Conservation (phyloP, 2,888 invertebrate genomes). For the Plebejus argus region DNA sequence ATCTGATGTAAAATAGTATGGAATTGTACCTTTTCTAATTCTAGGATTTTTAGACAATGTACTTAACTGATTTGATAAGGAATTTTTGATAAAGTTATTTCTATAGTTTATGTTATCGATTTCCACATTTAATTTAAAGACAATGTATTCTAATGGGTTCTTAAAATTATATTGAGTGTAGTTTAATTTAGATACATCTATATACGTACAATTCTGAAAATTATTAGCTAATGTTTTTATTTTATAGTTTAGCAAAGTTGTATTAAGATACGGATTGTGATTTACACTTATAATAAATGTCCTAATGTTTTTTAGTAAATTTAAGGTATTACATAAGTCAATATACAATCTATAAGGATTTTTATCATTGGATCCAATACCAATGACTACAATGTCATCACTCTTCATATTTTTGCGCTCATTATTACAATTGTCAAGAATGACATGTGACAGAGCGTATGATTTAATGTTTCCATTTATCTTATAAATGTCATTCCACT, state of each 20-base stretch:
- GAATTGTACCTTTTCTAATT: too few relatives aligned
- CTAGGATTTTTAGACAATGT: too few relatives aligned
- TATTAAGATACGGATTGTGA: conserved; percentile 8
- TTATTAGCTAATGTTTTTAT: neutral
- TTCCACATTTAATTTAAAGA: neutral
- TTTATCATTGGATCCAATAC: conserved; percentile 10
- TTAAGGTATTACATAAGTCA: conserved; percentile 12
- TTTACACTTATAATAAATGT: conserved; percentile 22
- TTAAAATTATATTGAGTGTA: neutral
- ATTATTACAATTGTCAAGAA: conserved; percentile 5
- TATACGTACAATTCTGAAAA: neutral
- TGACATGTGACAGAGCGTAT: neutral
- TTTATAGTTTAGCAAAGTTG: neutral
- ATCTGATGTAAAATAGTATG: too few relatives aligned
- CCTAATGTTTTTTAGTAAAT: conserved; percentile 1
- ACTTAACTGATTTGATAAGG: too few relatives aligned
- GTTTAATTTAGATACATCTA: neutral
- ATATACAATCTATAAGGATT: conserved; percentile 14
- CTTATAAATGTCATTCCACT: conserved; percentile 13
- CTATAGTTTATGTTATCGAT: neutral
- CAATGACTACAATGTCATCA: conserved; percentile 6
- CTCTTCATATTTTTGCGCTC: neutral
- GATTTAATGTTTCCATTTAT: conserved; percentile 10
- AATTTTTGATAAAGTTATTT: neutral
- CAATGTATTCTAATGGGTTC: neutral